Evolutionary conservation across 1,140 invertebrate genomes (phyloP).

Genomic region (Neodiprion pinetum): DNA sequence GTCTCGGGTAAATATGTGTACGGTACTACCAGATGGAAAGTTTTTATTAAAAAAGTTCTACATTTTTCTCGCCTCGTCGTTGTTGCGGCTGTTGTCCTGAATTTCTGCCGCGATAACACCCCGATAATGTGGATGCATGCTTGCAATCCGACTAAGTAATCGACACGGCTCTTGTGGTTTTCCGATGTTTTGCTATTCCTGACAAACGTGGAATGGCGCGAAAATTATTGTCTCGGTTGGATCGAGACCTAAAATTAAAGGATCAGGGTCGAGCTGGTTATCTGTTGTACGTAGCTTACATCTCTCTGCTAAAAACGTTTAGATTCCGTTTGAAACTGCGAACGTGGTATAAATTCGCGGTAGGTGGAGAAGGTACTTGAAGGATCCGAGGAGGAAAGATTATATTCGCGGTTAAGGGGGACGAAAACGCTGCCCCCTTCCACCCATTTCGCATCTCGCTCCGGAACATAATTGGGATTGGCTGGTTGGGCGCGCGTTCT

Average conservation of each 20-base stretch:
- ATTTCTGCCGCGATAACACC: neutral
- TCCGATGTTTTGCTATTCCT: too few relatives aligned
- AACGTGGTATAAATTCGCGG: too few relatives aligned
- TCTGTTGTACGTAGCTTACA: too few relatives aligned
- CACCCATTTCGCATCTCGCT: neutral
- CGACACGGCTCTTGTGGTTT: too few relatives aligned
- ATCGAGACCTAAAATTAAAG: too few relatives aligned
- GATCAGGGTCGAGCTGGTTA: too few relatives aligned
- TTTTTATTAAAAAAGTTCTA: neutral
- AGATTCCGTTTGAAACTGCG: neutral
- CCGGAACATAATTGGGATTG: slow-evolving; percentile 1
- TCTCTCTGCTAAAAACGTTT: neutral
- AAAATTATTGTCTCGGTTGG: too few relatives aligned
- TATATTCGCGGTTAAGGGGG: neutral
- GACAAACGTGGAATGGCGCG: too few relatives aligned
- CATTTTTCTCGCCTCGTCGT: neutral
- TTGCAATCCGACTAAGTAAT: neutral
- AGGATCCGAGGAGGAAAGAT: too few relatives aligned
- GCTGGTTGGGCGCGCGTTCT: neutral
- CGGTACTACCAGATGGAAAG: neutral
- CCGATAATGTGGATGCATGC: too few relatives aligned
- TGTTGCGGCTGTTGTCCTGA: neutral
- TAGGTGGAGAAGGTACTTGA: too few relatives aligned
- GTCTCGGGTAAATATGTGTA: neutral
- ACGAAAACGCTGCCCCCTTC: neutral